phyloP scores from a whole-genome alignment of 2,888 invertebrate genomes.

The Diogma glabrata region DNA sequence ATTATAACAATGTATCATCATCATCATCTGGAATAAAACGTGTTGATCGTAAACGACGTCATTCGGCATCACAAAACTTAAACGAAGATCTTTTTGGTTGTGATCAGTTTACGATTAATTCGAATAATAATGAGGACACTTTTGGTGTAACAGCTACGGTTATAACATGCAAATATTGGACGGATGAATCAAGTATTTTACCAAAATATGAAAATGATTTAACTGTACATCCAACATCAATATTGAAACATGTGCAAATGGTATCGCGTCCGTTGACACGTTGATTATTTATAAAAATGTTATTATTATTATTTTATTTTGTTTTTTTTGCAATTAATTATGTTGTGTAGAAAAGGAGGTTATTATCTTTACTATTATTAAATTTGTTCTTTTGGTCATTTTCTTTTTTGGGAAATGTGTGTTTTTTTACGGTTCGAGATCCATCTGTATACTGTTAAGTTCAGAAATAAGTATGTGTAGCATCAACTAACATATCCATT shows the following conservation, averaged over 20 bases:
- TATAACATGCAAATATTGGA: conserved; percentile 30
- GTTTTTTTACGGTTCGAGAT: too few relatives aligned
- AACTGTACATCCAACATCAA: conserved; percentile 23
- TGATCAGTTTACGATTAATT: background rate
- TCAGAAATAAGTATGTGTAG: too few relatives aligned
- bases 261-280: conserved; percentile 29
- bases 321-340: too few relatives aligned
- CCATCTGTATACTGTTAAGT: too few relatives aligned
- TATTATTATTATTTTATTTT: too few relatives aligned
- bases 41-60: conserved; percentile 47
- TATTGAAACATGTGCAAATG: conserved; percentile 28
- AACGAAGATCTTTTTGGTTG: conserved; percentile 6
- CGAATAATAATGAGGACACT: background rate
- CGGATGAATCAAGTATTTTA: conserved; percentile 17
- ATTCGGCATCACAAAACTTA: conserved; percentile 37
- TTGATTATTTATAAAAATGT: conserved; percentile 19
- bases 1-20: background rate
- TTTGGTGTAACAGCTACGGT: conserved; percentile 20
- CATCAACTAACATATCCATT: too few relatives aligned
- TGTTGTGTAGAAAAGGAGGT: too few relatives aligned
- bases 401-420: too few relatives aligned
- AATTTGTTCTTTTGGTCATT: too few relatives aligned
- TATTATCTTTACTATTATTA: too few relatives aligned
- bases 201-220: conserved; percentile 17
- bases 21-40: too few relatives aligned